phyloP scores from a whole-genome alignment of 2,113 vertebrate species.

The Xiphorhynchus elegans region DNA sequence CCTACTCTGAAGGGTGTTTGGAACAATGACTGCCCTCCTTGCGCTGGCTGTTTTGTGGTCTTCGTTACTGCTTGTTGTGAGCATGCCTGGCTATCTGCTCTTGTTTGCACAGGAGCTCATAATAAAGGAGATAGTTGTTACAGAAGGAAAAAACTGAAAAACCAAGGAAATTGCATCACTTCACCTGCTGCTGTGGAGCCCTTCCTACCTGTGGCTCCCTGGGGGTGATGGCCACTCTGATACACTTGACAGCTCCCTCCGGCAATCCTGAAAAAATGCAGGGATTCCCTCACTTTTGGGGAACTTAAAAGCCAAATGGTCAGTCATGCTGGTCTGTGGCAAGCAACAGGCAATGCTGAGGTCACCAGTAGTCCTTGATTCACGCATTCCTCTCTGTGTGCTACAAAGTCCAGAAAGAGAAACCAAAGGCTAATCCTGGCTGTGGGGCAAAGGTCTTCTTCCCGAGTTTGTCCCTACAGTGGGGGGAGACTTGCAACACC shows the following conservation, averaged over 20 bases:
- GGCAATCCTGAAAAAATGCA: neutral
- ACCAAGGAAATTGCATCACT: neutral
- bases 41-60: fast-evolving
- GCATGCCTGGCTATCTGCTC: no score
- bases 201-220: fast-evolving
- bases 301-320: neutral
- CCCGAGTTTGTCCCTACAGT: fast-evolving
- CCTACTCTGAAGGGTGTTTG: fast-evolving
- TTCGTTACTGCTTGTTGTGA: neutral
- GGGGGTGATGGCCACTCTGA: no score
- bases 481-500: neutral
- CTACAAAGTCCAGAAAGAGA: neutral
- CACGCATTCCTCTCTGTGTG: fast-evolving
- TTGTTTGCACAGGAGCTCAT: neutral
- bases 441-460: neutral
- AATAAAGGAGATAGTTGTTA: neutral
- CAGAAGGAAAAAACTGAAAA: neutral
- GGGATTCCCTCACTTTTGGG: neutral
- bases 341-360: fast-evolving
- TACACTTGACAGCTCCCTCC: fast-evolving
- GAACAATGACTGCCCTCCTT: fast-evolving
- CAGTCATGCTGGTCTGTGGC: fast-evolving
- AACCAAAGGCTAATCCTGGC: neutral
- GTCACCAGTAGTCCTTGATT: fast-evolving
- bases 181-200: neutral